A percentile compares a stretch with the other conserved stretches of the same genome.
Conservation (phyloP, 2,888 invertebrate species). For the Diarsia dahlii region DNA sequence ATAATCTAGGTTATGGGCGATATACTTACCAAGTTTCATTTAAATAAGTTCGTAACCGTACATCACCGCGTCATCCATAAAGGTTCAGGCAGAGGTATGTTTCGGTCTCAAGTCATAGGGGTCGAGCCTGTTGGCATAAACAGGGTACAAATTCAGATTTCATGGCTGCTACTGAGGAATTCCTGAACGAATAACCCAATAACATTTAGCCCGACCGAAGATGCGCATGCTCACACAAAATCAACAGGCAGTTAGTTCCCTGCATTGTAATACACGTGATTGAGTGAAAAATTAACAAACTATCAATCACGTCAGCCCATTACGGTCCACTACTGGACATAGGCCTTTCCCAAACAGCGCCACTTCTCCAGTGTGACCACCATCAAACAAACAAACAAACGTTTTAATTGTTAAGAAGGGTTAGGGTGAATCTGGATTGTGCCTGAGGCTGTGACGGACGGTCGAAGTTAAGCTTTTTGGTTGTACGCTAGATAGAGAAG, state of each 20-base stretch:
- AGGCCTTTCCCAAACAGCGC: neutral
- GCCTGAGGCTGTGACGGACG: conserved; percentile 15
- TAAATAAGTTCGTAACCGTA: neutral
- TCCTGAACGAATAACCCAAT: neutral
- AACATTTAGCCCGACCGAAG: neutral
- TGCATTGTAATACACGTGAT: neutral
- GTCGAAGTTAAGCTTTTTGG: conserved; percentile 21
- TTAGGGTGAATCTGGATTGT: conserved; percentile 7
- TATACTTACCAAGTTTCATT: neutral
- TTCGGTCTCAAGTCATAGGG: neutral
- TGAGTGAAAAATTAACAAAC: neutral
- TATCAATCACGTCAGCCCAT: neutral
- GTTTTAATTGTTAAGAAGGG: neutral
- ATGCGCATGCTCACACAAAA: too few species aligned
- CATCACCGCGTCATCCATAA: neutral
- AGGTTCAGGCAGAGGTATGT: neutral
- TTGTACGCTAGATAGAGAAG: neutral
- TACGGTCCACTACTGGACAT: neutral
- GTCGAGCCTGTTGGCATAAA: neutral
- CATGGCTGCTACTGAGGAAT: neutral
- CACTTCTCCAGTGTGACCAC: neutral
- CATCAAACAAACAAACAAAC: conserved; percentile 7
- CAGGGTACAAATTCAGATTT: neutral
- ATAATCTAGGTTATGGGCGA: neutral
- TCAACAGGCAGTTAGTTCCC: neutral